Evolutionary conservation across 2,113 vertebrate species (phyloP).

Genomic region (Corydoras maculifer): DNA sequence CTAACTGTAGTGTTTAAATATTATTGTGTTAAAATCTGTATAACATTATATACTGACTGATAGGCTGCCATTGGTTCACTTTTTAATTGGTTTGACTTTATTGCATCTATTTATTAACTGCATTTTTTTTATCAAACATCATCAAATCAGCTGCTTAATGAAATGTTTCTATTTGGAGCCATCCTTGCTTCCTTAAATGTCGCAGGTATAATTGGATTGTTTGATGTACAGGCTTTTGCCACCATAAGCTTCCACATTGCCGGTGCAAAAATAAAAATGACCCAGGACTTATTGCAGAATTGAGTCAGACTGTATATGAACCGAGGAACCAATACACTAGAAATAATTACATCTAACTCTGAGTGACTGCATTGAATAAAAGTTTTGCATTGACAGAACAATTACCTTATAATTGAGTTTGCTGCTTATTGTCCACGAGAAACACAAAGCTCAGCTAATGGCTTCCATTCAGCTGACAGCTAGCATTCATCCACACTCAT

Average conservation of each 20-base stretch:
- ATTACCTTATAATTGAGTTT: constrained; percentile 43
- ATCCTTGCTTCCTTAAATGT: constrained; percentile 4
- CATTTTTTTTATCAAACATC: not conserved
- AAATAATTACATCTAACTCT: constrained; percentile 30
- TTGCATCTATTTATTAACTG: too few species aligned
- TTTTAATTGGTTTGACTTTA: not conserved
- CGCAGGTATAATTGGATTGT: not conserved
- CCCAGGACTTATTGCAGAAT: constrained; percentile 5
- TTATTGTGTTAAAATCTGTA: too few species aligned
- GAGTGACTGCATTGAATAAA: constrained; percentile 37
- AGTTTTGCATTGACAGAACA: constrained; percentile 43
- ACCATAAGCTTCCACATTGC: constrained; percentile 17
- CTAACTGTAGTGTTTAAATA: too few species aligned
- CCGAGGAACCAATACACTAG: constrained; percentile 16
- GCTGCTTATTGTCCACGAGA: constrained; percentile 32
- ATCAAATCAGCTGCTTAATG: not conserved
- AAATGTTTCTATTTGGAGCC: not conserved
- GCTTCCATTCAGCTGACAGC: constrained; percentile 37
- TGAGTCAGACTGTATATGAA: constrained; percentile 10
- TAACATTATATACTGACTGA: not conserved
- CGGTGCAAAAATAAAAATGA: not conserved
- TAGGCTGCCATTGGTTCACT: not conserved
- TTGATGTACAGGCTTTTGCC: constrained; percentile 3
- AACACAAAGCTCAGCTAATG: constrained; percentile 30
- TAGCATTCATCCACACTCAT: constrained; percentile 39